A percentile compares a stretch with the other conserved stretches of the same genome.
phyloP scores from a whole-genome alignment of 2,113 vertebrate species.

The Corvus hawaiiensis region DNA sequence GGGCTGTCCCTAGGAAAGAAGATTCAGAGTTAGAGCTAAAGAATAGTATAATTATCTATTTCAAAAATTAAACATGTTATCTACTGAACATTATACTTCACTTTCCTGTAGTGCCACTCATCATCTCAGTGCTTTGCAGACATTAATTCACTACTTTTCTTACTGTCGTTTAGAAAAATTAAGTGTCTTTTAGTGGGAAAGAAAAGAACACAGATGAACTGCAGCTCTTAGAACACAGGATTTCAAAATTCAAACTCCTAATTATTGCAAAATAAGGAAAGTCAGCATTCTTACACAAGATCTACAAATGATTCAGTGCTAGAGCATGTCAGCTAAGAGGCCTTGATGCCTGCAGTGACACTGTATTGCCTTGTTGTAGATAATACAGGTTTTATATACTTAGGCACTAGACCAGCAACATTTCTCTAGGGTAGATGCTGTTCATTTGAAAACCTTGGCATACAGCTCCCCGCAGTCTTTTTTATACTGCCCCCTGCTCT shows the following conservation, averaged over 20 bases:
- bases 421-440: neutral
- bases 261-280: neutral
- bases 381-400: neutral
- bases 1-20: slow-evolving; percentile 72
- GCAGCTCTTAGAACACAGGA: neutral
- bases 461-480: neutral
- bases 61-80: neutral
- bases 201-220: neutral
- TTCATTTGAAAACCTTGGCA: neutral
- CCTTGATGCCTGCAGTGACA: neutral
- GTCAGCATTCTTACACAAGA: neutral
- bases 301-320: neutral
- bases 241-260: neutral
- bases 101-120: neutral
- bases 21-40: neutral
- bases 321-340: neutral
- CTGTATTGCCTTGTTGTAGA: neutral
- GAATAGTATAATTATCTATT: neutral
- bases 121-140: neutral
- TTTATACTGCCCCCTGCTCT: neutral
- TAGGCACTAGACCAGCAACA: neutral
- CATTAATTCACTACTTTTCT: neutral
- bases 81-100: neutral
- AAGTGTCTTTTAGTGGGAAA: neutral
- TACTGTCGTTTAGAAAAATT: neutral